phyloP scores from a whole-genome alignment of 2,888 invertebrate genomes.

The Itoplectis maculator region DNA sequence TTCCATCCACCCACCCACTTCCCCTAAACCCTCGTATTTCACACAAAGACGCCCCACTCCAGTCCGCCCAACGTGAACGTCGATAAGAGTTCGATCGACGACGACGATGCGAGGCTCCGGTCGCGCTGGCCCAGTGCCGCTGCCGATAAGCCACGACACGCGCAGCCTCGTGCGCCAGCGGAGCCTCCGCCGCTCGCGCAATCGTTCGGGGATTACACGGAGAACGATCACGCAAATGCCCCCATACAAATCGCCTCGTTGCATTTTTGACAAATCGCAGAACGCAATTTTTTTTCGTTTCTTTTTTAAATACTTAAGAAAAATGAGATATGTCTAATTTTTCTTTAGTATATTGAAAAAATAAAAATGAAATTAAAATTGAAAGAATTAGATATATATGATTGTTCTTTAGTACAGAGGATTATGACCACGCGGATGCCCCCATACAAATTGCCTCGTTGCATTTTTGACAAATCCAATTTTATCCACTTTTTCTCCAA shows the following conservation, averaged over 20 bases:
- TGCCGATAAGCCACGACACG: slow-evolving; percentile 46
- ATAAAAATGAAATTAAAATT: background rate
- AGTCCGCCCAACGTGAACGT: slow-evolving; percentile 36
- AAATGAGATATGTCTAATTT: too few relatives aligned
- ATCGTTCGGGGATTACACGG: background rate
- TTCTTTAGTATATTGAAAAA: too few relatives aligned
- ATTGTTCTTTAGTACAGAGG: too few relatives aligned
- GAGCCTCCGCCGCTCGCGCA: background rate
- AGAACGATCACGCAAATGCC: background rate
- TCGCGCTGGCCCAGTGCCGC: background rate
- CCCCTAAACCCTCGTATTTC: slow-evolving; percentile 4
- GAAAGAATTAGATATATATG: too few relatives aligned
- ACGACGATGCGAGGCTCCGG: slow-evolving; percentile 3
- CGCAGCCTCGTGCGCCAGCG: slow-evolving; percentile 44
- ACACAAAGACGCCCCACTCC: background rate
- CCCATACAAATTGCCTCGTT: background rate
- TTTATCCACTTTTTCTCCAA: too few relatives aligned
- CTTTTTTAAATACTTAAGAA: background rate
- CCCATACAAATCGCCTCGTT: background rate
- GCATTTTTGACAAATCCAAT: too few relatives aligned
- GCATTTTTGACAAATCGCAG: too few relatives aligned
- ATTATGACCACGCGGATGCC: background rate
- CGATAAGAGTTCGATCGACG: slow-evolving; percentile 56
- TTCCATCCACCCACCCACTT: slow-evolving; percentile 1
- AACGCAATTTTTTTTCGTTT: too few relatives aligned